A percentile compares a stretch with the other conserved stretches of the same genome.
Evolutionary conservation across 2,113 vertebrate genomes (phyloP).

Genomic region (Triplophysa tibetana): DNA sequence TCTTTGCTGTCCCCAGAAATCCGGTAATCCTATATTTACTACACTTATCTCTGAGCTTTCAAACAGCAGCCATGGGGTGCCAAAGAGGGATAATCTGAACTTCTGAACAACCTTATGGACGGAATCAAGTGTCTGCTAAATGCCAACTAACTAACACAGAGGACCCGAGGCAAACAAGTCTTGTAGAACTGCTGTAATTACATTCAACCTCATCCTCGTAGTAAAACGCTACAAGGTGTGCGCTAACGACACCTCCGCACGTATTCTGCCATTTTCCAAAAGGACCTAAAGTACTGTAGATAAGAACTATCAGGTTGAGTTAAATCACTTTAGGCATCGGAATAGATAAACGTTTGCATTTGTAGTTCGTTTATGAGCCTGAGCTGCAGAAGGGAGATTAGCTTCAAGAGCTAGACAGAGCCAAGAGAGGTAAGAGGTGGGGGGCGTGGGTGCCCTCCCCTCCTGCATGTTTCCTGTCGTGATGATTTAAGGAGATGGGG

Average conservation of each 20-base stretch:
- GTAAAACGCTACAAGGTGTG: conserved; percentile 17
- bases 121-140: conserved; percentile 8
- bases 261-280: background rate
- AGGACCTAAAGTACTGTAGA: background rate
- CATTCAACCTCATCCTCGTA: conserved; percentile 4
- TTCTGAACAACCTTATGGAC: background rate
- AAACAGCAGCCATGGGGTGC: background rate
- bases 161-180: background rate
- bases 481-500: conserved; percentile 62
- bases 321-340: background rate
- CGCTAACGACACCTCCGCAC: background rate
- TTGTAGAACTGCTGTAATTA: background rate
- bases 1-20: too few relatives aligned
- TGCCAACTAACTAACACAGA: background rate
- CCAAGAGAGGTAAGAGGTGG: conserved; percentile 15
- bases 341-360: background rate
- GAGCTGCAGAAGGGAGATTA: conserved; percentile 24
- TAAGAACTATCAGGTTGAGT: background rate
- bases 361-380: background rate
- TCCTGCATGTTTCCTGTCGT: conserved; percentile 54
- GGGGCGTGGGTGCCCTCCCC: conserved; percentile 16
- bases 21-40: conserved; percentile 1
- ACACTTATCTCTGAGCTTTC: background rate
- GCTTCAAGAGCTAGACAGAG: conserved; percentile 10
- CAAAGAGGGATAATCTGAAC: background rate